These are phyloP conservation scores for Epinotia demarniana DNA, from an alignment of 2,888 invertebrate species.

Conservation along the genomic window DNA sequence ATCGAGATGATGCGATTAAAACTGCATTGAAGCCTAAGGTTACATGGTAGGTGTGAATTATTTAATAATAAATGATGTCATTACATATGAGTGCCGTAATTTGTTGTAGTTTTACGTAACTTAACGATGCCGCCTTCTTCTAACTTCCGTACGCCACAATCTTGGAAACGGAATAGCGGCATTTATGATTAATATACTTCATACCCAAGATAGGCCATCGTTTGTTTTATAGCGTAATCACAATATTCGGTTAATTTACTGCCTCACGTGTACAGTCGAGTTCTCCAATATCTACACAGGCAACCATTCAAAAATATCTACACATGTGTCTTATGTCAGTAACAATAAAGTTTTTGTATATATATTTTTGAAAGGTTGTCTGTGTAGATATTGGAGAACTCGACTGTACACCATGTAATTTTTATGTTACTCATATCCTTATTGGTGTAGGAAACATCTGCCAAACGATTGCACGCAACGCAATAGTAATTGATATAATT, in stretches of 20 bases:
- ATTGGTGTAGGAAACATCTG: slow-evolving; percentile 2
- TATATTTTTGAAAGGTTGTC: no score
- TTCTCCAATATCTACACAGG: no score
- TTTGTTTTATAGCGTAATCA: slow-evolving; percentile 26
- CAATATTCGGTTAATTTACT: neutral
- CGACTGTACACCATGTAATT: neutral
- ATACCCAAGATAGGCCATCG: slow-evolving; percentile 4
- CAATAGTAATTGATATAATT: slow-evolving; percentile 29
- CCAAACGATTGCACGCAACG: slow-evolving; percentile 1
- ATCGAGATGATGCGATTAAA: slow-evolving; percentile 59
- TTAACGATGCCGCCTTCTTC: slow-evolving; percentile 19
- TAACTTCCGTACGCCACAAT: slow-evolving; percentile 28
- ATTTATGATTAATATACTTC: neutral
- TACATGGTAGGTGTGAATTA: slow-evolving; percentile 39
- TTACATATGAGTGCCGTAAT: slow-evolving; percentile 28
- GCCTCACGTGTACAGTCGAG: neutral
- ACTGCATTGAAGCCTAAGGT: slow-evolving; percentile 43
- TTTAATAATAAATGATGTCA: slow-evolving; percentile 43
- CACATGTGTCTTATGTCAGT: no score
- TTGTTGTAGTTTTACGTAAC: slow-evolving; percentile 39
- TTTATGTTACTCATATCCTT: neutral
- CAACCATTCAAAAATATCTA: no score
- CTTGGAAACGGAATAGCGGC: slow-evolving; percentile 13
- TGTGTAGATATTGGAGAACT: no score
- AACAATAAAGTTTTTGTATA: no score